phyloP scores from a whole-genome alignment of 1,140 invertebrate species.

The Pogonomyrmex californicus region DNA sequence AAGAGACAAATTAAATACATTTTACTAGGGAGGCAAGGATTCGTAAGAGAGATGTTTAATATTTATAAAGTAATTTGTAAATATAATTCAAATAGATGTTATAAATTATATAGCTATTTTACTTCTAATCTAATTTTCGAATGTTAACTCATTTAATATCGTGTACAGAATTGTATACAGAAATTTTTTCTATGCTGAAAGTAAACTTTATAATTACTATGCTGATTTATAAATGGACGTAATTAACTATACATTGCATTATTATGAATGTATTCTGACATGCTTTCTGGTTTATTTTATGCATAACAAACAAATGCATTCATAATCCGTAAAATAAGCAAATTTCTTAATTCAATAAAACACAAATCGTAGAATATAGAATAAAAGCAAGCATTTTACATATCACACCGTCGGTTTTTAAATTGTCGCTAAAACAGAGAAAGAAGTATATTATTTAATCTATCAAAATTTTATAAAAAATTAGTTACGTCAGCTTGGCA shows the following conservation, averaged over 20 bases:
- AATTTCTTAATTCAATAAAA: neutral
- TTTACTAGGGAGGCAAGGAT: neutral
- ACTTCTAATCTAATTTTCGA: neutral
- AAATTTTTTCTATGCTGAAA: neutral
- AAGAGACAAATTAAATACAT: neutral
- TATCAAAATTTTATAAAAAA: constrained; percentile 7
- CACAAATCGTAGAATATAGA: neutral
- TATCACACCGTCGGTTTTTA: constrained; percentile 12
- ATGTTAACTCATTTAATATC: neutral
- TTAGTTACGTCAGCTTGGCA: neutral
- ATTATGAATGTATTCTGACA: neutral
- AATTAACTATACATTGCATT: neutral
- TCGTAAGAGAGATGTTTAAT: neutral
- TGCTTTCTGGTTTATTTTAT: neutral
- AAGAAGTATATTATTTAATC: constrained; percentile 18
- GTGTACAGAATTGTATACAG: neutral
- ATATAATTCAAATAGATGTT: constrained; percentile 2
- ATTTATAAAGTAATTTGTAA: neutral
- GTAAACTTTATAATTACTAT: neutral
- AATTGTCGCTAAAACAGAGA: constrained; percentile 14
- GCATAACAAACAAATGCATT: neutral
- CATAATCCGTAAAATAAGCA: neutral
- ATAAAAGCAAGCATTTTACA: neutral
- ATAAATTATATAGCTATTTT: neutral
- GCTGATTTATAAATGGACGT: neutral